Percentiles rank a stretch among this genome's conserved stretches.
These are phyloP conservation scores for Sinotaia quadrata DNA, from an alignment of 2,888 invertebrate species.

Conservation along the genomic window DNA sequence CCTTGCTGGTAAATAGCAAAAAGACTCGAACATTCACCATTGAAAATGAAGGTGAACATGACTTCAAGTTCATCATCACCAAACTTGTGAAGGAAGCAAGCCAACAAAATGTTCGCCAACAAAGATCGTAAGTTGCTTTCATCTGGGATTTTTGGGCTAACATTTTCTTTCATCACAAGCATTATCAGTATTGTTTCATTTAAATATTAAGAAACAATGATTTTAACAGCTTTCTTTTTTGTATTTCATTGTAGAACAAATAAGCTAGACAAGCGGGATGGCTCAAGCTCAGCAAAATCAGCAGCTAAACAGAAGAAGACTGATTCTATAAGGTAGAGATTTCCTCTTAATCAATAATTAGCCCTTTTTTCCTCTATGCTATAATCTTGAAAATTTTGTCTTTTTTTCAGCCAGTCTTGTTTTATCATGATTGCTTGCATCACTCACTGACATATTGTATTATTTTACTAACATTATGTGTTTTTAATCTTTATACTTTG, in stretches of 20 bases:
- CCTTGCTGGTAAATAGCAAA: constrained; percentile 69
- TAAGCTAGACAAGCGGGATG: constrained; percentile 68
- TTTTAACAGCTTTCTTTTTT: constrained; percentile 5
- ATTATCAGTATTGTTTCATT: background rate
- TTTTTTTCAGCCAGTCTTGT: background rate
- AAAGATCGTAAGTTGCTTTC: constrained; percentile 56
- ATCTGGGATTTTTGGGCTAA: background rate
- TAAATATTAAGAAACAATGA: background rate
- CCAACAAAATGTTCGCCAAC: constrained; percentile 15
- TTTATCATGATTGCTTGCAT: background rate
- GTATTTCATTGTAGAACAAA: background rate
- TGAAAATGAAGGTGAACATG: constrained; percentile 72
- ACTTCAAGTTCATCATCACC: constrained; percentile 71
- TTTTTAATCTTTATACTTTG: too few relatives aligned
- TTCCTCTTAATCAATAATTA: background rate
- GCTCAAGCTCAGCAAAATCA: constrained; percentile 68
- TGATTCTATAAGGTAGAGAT: constrained; percentile 66
- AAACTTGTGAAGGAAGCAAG: constrained; percentile 62
- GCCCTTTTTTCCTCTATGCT: background rate
- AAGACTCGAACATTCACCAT: constrained; percentile 70
- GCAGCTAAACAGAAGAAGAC: constrained; percentile 63
- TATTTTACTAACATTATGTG: too few relatives aligned
- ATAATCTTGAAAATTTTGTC: background rate
- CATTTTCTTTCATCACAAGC: background rate
- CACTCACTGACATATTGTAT: background rate